Conservation (phyloP, 1,140 invertebrate genomes). For the Apis laboriosa region DNA sequence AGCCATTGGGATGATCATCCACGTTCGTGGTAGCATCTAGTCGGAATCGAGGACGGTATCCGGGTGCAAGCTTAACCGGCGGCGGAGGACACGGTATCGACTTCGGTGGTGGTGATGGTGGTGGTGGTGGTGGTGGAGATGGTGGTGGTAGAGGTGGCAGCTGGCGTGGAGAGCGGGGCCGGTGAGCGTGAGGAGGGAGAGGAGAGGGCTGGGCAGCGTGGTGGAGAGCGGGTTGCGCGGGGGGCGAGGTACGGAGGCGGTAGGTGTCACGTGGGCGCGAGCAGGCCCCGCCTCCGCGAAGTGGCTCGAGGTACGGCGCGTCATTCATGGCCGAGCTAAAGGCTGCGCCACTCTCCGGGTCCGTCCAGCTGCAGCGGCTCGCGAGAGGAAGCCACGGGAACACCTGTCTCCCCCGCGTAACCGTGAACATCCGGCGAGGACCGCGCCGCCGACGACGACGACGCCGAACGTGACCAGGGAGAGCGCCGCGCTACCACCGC, state of each 20-base stretch:
- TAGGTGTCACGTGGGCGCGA: slow-evolving; percentile 76
- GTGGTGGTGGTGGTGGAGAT: neutral
- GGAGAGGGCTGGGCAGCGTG: slow-evolving; percentile 22
- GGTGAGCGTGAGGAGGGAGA: neutral
- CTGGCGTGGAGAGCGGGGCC: slow-evolving; percentile 19
- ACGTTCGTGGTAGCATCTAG: too few species aligned
- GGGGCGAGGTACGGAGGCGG: slow-evolving; percentile 67
- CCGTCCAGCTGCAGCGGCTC: slow-evolving; percentile 71
- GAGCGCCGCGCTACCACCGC: slow-evolving; percentile 27
- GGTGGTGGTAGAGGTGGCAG: slow-evolving; percentile 39
- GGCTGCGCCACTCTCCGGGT: slow-evolving; percentile 75
- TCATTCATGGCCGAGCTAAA: slow-evolving; percentile 80
- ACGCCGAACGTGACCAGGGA: slow-evolving; percentile 32
- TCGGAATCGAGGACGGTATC: neutral
- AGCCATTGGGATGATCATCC: neutral
- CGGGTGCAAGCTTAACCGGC: neutral
- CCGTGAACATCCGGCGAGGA: slow-evolving; percentile 51
- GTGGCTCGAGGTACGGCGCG: slow-evolving; percentile 70
- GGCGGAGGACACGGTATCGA: slow-evolving; percentile 11
- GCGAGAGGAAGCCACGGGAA: slow-evolving; percentile 61
- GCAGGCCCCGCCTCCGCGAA: slow-evolving; percentile 77
- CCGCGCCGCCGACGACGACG: slow-evolving; percentile 30
- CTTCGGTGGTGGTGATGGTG: neutral
- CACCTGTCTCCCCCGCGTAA: slow-evolving; percentile 69
- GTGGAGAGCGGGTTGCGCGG: slow-evolving; percentile 22